Evolutionary conservation across 1,140 invertebrate species (phyloP).

Genomic region (Notospermus geniculatus): DNA sequence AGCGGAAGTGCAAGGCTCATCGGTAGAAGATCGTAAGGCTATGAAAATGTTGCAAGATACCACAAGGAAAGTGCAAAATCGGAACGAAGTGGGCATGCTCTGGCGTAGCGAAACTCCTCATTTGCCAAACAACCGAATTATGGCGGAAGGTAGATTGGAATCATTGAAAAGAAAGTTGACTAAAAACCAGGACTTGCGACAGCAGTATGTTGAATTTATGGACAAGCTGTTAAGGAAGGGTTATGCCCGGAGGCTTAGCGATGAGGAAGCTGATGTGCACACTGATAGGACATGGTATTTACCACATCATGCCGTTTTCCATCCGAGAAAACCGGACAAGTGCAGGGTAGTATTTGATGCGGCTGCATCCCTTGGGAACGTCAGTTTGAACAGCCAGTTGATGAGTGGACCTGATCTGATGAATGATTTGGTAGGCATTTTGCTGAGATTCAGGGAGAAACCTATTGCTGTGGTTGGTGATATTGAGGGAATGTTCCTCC

Average conservation of each 20-base stretch:
- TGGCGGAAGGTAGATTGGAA: not conserved
- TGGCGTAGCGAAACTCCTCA: not conserved
- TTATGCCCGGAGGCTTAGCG: not conserved
- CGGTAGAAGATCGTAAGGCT: not conserved
- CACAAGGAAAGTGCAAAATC: not conserved
- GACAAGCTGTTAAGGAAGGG: not conserved
- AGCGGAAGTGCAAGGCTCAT: not conserved
- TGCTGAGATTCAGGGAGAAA: slow-evolving; percentile 13
- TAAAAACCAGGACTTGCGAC: not conserved
- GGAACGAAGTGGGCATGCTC: not conserved
- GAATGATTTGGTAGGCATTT: slow-evolving; percentile 19
- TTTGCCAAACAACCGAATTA: not conserved
- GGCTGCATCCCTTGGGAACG: slow-evolving; percentile 13
- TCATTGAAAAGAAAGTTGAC: not conserved
- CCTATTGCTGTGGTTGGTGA: not conserved
- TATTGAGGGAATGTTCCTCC: too few species aligned
- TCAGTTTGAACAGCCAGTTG: slow-evolving; percentile 30
- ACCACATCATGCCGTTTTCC: slow-evolving; percentile 20
- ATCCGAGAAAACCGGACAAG: slow-evolving; percentile 24
- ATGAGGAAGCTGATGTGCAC: not conserved
- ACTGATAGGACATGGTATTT: slow-evolving; percentile 19
- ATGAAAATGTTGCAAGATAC: slow-evolving; percentile 1
- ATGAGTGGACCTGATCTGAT: slow-evolving; percentile 45
- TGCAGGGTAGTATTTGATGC: slow-evolving; percentile 24
- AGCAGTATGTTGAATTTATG: not conserved